Conservation (phyloP, 1,140 invertebrate species). For the Solenopsis fugax region DNA sequence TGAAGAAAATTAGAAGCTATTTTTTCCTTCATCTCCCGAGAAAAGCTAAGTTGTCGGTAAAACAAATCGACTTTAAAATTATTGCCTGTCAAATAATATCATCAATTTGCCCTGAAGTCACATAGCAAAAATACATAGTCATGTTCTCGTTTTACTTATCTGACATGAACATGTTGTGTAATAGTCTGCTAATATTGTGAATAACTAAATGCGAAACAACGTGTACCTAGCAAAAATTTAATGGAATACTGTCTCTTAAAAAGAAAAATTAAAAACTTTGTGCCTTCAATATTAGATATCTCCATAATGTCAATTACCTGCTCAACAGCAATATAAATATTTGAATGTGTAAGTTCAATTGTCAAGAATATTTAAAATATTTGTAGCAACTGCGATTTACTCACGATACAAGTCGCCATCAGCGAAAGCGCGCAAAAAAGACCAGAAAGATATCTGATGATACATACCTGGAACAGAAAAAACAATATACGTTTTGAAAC, state of each 20-base stretch:
- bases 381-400: conserved; percentile 17
- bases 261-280: neutral
- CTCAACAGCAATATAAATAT: neutral
- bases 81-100: neutral
- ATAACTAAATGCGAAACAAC: neutral
- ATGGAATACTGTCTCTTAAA: neutral
- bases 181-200: neutral
- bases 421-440: neutral
- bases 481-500: conserved; percentile 11
- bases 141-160: conserved; percentile 10
- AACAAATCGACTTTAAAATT: conserved; percentile 21
- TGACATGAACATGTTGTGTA: neutral
- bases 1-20: conserved; percentile 2
- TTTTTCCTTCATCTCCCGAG: neutral
- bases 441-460: neutral
- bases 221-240: neutral
- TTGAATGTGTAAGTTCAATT: neutral
- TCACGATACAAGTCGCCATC: neutral
- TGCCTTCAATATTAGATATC: too few species aligned
- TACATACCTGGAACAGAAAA: conserved; percentile 52
- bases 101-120: conserved; percentile 32
- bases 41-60: neutral
- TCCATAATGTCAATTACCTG: too few species aligned
- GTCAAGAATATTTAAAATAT: neutral
- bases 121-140: neutral